These are phyloP conservation scores for Crax fasciolata DNA, from an alignment of 2,797 vertebrate genomes.

Conservation along the genomic window DNA sequence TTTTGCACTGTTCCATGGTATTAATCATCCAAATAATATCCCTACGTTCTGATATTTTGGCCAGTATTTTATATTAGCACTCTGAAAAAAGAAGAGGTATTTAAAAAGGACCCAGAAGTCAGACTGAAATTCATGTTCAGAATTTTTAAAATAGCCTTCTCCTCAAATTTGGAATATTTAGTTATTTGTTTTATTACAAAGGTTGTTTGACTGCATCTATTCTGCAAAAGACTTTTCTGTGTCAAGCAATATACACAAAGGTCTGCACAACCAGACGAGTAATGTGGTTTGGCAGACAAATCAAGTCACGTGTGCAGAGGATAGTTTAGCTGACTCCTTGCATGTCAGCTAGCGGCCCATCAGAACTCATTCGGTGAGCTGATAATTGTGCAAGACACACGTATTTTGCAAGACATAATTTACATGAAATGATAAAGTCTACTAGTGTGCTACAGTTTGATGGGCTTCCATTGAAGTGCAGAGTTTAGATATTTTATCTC, in stretches of 20 bases:
- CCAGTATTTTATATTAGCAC: not conserved
- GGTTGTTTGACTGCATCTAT: not conserved
- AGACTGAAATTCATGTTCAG: not conserved
- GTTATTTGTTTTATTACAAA: not conserved
- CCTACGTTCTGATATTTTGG: conserved; percentile 44
- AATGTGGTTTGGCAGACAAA: not conserved
- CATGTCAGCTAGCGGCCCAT: not conserved
- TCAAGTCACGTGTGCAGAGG: not conserved
- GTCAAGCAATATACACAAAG: not conserved
- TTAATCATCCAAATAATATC: conserved; percentile 67
- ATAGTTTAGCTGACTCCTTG: not conserved
- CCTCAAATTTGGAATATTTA: not conserved
- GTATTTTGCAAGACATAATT: not conserved
- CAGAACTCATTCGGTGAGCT: not conserved
- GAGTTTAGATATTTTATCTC: not conserved
- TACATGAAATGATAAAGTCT: not conserved
- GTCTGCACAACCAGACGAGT: not conserved
- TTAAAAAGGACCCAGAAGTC: not conserved
- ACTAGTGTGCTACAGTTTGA: not conserved
- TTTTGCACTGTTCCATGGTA: conserved; percentile 29
- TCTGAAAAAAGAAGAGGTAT: not conserved
- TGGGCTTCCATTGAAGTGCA: not conserved
- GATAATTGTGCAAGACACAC: not conserved
- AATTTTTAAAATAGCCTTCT: not conserved
- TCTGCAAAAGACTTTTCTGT: not conserved